Base-by-base conservation (phyloP, 2,797 vertebrate species). In the Lepidocolaptes lacrymiger region DNA sequence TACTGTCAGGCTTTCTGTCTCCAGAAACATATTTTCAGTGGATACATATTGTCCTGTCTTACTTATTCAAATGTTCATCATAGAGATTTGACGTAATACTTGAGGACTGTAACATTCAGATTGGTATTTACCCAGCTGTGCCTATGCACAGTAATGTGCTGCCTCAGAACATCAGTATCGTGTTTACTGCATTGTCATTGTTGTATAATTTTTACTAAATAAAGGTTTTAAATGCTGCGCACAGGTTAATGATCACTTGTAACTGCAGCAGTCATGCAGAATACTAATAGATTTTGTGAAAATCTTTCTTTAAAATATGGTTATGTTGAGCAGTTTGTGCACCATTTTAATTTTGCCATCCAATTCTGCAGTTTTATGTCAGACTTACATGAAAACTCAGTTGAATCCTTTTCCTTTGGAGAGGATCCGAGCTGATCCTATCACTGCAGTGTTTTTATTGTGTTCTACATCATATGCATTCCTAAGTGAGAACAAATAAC, bases 121-220 rank as follows among this genome's bases (percentile, higher is more conserved):
- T 72, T 85, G 32, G 44, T 39, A 66, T 91, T 89, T 85, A 75
- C 43, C 49, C 71, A 89, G 68, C 74, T 92, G 62, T 79, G 52
- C 41, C 11, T 61, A 46, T 3, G 3, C 64, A 55, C 51, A 89
- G 69, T 62, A 79, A 90, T 17, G 54, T 82, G 49, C 83, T 93
- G 85, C 72, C 67, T 92, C 37, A 32, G 52, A 96, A 87, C 58
- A 63, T 90, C 80, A 43, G 44, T 68, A 26, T 76, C 55, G 3
- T 66, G 55, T 85, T 93, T 91, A 69, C 73, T 89, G 81, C 63
- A 52, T 49, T 91, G 93, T 62, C 73, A 77, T 54, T 78, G 36
- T 75, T 44, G 43, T 91, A 80, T 79, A 69, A 78, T 80, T 96
- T 88, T 86, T 81, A 64, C 75, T 90, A 89, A 95, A 78, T 84